Base-by-base conservation (phyloP, 1,140 invertebrate species). In the Trypoxylus dichotomus region DNA sequence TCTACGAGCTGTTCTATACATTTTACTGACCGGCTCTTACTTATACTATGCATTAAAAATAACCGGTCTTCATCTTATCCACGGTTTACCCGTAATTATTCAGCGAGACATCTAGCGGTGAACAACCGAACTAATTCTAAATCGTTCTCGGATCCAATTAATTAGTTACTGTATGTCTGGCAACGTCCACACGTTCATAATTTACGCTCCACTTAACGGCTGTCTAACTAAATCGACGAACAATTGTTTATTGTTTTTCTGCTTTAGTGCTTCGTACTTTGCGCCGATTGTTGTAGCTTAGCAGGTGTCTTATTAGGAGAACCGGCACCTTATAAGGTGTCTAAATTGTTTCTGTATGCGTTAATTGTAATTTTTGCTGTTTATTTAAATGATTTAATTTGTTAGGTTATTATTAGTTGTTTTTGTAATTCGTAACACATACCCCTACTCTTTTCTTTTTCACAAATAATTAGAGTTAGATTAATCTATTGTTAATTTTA, bases 31-130 rank as follows among this genome's bases (percentile, higher is more conserved):
- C 11, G 8, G n/a, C 58, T 21, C n/a, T 60, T 24, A 60, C n/a
- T 60, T 60, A 60, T 21, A n/a, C n/a, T 60, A 60, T 60, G 58
- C 58, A 60, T 60, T 60, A 60, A 60, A 19, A 19, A 68, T 68
- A 68, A 24, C 19, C 5, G 24, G 60, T 2, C 21, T n/a, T 10
- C n/a, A 60, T 60, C 8, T n/a, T 19, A 24, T 19, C n/a, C 21
- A 1, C 21, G 58, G 58, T 19, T 60, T 24, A 60, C 8, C 10
- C 58, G 58, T 13, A 27, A 27, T 27, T 11, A 68, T 13, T 27
- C 15, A 24, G 11, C 24, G 60, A 10, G 27, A 68, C 60, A 68
- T 68, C 47, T 54, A 54, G 15, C 47, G 15, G 15, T 11, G 27
- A 68, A 15, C 15, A 27, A 29, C 7, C 24, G 2, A 29, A 68